Evolutionary conservation across 2,888 invertebrate genomes (phyloP).

Genomic region (Drosophila formosana): DNA sequence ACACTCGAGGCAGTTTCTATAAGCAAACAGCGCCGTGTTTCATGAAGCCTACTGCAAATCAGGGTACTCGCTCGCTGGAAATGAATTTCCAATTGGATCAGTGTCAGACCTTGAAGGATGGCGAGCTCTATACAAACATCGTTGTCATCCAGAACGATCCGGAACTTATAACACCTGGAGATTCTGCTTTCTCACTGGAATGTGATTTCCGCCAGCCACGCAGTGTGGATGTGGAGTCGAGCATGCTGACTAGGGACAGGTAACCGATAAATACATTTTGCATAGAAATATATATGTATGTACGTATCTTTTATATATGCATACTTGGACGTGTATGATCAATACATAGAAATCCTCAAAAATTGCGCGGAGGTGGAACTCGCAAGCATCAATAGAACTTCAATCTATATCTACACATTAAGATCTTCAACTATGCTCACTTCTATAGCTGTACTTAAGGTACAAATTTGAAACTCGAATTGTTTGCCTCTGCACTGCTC

Average conservation of each 20-base stretch:
- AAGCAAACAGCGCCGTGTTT: constrained; percentile 87
- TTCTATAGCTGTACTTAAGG: constrained; percentile 78
- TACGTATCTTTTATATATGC: constrained; percentile 9
- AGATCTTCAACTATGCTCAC: constrained; percentile 64
- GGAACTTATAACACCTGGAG: constrained; percentile 88
- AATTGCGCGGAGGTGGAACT: constrained; percentile 83
- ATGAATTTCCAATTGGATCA: constrained; percentile 87
- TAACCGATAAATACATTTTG: constrained; percentile 54
- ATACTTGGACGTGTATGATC: constrained; percentile 49
- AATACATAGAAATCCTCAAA: constrained; percentile 83
- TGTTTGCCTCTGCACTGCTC: constrained; percentile 22
- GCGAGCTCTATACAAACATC: constrained; percentile 87
- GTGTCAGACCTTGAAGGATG: constrained; percentile 87
- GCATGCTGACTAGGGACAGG: constrained; percentile 85
- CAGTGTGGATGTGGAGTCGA: constrained; percentile 86
- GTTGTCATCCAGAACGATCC: constrained; percentile 89
- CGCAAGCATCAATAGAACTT: constrained; percentile 83
- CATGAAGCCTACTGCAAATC: constrained; percentile 85
- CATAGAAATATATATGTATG: constrained; percentile 12
- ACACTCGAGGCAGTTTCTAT: constrained; percentile 88
- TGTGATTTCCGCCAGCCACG: constrained; percentile 88
- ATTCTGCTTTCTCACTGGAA: constrained; percentile 88
- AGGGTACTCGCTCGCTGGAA: constrained; percentile 85
- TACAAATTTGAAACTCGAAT: constrained; percentile 59
- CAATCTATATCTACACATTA: constrained; percentile 44